These are phyloP conservation scores for Eulimnadia texana DNA, from an alignment of 1,140 invertebrate species.

Conservation along the genomic window DNA sequence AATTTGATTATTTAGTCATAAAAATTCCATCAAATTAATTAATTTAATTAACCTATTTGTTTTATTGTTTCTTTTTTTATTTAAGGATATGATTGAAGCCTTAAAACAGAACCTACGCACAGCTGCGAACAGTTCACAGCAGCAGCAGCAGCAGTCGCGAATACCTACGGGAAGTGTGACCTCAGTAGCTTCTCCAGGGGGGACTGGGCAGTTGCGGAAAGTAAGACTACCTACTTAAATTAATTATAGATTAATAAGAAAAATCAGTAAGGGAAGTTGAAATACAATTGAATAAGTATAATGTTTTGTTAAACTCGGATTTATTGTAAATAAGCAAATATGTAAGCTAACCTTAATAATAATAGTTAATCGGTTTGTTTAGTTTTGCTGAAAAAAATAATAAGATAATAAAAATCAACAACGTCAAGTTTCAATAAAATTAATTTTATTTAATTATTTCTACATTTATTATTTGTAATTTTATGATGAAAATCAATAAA, in stretches of 20 bases:
- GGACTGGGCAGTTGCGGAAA: not conserved
- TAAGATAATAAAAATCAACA: too few species aligned
- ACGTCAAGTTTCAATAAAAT: too few species aligned
- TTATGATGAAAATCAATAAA: too few species aligned
- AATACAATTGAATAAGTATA: too few species aligned
- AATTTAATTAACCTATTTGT: not conserved
- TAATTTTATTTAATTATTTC: too few species aligned
- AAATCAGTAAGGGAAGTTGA: too few species aligned
- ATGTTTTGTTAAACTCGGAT: too few species aligned
- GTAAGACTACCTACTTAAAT: not conserved
- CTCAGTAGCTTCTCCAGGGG: not conserved
- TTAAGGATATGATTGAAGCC: constrained; percentile 7
- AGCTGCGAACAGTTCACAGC: not conserved
- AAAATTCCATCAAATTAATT: not conserved
- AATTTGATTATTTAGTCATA: not conserved
- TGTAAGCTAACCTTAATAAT: too few species aligned
- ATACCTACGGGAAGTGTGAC: not conserved
- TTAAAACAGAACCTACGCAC: not conserved
- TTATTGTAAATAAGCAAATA: too few species aligned
- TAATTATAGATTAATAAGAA: not conserved
- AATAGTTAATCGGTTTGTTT: too few species aligned
- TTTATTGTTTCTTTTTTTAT: not conserved
- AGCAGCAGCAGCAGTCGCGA: not conserved
- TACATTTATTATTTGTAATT: too few species aligned
- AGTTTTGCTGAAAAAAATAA: too few species aligned